phyloP scores from a whole-genome alignment of 2,797 vertebrate genomes.

The Mus spretus region DNA sequence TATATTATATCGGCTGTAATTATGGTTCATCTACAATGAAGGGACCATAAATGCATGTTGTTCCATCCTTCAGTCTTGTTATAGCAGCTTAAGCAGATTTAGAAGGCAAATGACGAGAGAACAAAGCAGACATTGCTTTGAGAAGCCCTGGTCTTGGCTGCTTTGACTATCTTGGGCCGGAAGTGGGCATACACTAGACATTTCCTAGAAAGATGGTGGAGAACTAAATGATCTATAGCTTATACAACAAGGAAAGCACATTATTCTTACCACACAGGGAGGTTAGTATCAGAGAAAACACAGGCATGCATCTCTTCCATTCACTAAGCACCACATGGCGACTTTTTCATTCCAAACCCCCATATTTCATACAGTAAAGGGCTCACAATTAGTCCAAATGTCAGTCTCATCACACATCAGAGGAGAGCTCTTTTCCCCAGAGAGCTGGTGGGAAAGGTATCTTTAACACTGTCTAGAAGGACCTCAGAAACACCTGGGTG shows the following conservation, averaged over 20 bases:
- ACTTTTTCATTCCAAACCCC: background rate
- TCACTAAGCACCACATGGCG: background rate
- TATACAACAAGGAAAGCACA: background rate
- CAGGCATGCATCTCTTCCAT: accelerated
- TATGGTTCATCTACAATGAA: background rate
- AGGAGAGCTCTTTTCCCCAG: slow-evolving; percentile 2
- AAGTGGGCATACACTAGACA: background rate
- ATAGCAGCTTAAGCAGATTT: background rate
- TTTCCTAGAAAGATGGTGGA: background rate
- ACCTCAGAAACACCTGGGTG: slow-evolving; percentile 13
- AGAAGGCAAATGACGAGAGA: background rate
- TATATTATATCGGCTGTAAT: background rate
- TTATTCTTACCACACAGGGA: background rate
- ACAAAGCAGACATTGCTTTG: background rate
- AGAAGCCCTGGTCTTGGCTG: background rate
- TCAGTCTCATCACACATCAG: slow-evolving; percentile 17
- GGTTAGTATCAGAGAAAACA: background rate
- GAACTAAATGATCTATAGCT: background rate
- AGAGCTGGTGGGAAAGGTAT: slow-evolving; percentile 31
- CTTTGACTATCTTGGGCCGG: background rate
- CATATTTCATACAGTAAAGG: accelerated
- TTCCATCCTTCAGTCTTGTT: background rate
- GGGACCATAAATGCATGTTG: background rate
- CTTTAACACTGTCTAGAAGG: slow-evolving; percentile 27
- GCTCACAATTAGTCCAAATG: background rate